Conservation (phyloP, 2,113 vertebrate species). For the Macrotus californicus region DNA sequence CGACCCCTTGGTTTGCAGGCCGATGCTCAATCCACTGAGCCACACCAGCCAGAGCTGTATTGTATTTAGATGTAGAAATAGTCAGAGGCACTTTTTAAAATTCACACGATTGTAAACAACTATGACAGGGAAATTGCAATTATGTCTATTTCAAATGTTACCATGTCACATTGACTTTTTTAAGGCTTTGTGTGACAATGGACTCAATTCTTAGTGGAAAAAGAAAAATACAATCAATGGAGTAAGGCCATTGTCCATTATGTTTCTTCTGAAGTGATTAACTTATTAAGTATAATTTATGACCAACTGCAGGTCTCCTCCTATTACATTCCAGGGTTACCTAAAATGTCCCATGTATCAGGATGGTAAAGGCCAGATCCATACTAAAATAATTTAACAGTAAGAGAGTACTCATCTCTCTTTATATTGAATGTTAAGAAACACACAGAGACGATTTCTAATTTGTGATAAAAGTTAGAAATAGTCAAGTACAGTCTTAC, state of each 20-base stretch:
- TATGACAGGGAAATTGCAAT: not conserved
- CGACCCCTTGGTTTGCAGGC: too few relatives aligned
- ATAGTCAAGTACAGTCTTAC: not conserved
- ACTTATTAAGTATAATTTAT: not conserved
- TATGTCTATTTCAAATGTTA: not conserved
- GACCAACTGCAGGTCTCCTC: not conserved
- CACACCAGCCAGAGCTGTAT: too few relatives aligned
- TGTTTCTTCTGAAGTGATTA: not conserved
- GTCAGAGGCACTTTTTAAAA: not conserved
- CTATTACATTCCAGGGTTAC: not conserved
- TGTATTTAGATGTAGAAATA: not conserved
- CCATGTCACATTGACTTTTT: not conserved
- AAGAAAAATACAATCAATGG: not conserved
- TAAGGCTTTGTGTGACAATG: not conserved
- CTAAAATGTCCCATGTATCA: not conserved
- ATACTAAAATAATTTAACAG: not conserved
- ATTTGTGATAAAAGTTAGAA: conserved; percentile 12
- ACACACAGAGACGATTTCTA: not conserved
- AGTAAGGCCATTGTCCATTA: not conserved
- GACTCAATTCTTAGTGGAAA: not conserved
- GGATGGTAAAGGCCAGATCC: not conserved
- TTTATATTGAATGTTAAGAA: not conserved
- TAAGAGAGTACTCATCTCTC: not conserved
- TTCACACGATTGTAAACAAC: not conserved
- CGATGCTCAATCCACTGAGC: too few relatives aligned